These are phyloP conservation scores for Ypsolopha scabrella DNA, from an alignment of 2,888 invertebrate genomes.

Conservation along the genomic window DNA sequence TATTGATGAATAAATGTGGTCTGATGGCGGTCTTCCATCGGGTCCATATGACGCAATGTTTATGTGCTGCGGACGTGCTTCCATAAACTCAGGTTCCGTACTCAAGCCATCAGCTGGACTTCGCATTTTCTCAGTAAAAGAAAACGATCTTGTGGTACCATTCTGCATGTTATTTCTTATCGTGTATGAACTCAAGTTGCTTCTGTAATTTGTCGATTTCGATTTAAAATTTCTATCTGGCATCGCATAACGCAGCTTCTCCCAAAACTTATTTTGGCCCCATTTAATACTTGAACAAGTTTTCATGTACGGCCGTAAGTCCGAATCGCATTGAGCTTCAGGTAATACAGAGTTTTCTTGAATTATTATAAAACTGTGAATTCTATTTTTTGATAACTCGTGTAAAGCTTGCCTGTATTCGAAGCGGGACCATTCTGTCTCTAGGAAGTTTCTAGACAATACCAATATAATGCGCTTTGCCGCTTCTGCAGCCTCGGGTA, in stretches of 20 bases:
- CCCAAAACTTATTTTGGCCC: conserved; percentile 95
- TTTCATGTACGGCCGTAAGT: conserved; percentile 88
- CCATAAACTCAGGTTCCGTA: conserved; percentile 74
- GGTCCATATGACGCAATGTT: conserved; percentile 53
- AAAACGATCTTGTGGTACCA: conserved; percentile 72
- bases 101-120: conserved; percentile 54
- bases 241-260: conserved; percentile 89
- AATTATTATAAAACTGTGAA: conserved; percentile 87
- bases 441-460: conserved; percentile 87
- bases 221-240: conserved; percentile 74
- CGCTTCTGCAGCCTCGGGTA: conserved; percentile 90
- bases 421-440: conserved; percentile 93
- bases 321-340: conserved; percentile 87
- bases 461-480: conserved; percentile 89
- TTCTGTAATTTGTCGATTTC: conserved; percentile 74
- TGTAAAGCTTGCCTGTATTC: conserved; percentile 92
- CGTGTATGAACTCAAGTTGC: conserved; percentile 87
- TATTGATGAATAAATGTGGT: conserved; percentile 91
- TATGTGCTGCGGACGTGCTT: conserved; percentile 42
- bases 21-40: conserved; percentile 81
- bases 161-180: conserved; percentile 74
- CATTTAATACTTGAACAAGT: conserved; percentile 86
- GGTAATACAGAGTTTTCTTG: conserved; percentile 85
- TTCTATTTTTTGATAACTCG: conserved; percentile 85
- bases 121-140: conserved; percentile 65